These are phyloP conservation scores for Caenorhabditis zanzibari DNA, from an alignment of 2,888 invertebrate genomes.

Conservation along the genomic window DNA sequence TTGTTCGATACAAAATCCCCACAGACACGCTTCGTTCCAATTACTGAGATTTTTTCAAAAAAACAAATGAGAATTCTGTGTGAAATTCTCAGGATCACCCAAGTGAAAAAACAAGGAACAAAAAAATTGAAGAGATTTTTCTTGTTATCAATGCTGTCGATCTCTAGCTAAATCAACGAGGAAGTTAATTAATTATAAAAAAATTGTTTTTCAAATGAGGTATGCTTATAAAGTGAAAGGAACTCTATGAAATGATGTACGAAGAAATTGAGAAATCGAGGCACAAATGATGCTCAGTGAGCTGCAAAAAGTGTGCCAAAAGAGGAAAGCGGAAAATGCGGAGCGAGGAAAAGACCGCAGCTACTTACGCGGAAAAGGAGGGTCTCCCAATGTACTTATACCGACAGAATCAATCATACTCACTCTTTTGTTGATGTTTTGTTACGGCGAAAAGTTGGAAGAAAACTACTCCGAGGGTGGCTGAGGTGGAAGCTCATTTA, in stretches of 20 bases:
- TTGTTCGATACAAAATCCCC: neutral
- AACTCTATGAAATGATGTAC: constrained; percentile 18
- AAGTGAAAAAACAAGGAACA: constrained; percentile 11
- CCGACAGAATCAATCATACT: constrained; percentile 58
- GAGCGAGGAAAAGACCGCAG: constrained; percentile 43
- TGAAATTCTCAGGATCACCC: constrained; percentile 8
- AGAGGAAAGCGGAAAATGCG: constrained; percentile 50
- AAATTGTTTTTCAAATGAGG: neutral
- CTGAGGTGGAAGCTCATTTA: constrained; percentile 39
- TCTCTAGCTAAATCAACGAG: constrained; percentile 11
- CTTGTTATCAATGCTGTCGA: constrained; percentile 12
- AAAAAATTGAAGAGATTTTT: neutral
- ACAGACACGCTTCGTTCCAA: constrained; percentile 9
- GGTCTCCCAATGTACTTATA: constrained; percentile 51
- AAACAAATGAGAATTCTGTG: constrained; percentile 11
- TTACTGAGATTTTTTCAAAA: neutral
- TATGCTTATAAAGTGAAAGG: neutral
- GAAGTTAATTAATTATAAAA: constrained; percentile 21
- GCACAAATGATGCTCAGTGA: constrained; percentile 48
- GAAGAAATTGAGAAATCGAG: constrained; percentile 45
- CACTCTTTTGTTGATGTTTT: constrained; percentile 34
- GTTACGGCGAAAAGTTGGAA: neutral
- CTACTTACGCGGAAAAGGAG: constrained; percentile 55
- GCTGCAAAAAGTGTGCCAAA: constrained; percentile 58
- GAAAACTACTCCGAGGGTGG: neutral